Percentiles rank a stretch among this genome's conserved stretches.
Conservation (phyloP, 2,888 invertebrate genomes). For the Apamea anceps region DNA sequence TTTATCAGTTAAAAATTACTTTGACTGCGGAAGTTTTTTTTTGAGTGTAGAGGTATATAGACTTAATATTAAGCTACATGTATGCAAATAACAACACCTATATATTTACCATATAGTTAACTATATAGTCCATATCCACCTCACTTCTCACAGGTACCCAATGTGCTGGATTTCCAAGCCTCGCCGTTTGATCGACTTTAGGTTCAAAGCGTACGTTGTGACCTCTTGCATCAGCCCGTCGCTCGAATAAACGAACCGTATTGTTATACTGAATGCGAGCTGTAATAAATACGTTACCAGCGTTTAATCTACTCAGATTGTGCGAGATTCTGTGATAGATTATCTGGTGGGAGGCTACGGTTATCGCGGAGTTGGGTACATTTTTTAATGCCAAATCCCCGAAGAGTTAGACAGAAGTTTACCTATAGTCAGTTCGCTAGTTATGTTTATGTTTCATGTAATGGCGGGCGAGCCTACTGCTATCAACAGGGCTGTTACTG, state of each 20-base stretch:
- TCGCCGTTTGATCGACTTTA: constrained; percentile 46
- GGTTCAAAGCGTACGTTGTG: constrained; percentile 50
- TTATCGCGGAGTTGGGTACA: constrained; percentile 37
- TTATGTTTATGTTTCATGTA: neutral
- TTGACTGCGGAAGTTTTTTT: too few relatives aligned
- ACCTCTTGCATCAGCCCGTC: constrained; percentile 53
- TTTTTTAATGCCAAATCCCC: neutral
- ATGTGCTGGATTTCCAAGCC: constrained; percentile 36
- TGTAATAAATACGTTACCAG: constrained; percentile 72
- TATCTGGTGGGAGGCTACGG: constrained; percentile 52
- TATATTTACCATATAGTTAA: neutral
- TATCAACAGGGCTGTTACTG: too few relatives aligned
- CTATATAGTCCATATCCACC: neutral
- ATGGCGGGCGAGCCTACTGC: neutral
- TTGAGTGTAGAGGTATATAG: neutral
- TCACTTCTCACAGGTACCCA: constrained; percentile 6
- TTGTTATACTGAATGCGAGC: constrained; percentile 64
- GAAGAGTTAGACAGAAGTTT: too few relatives aligned
- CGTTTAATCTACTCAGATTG: constrained; percentile 77
- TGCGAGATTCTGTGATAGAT: constrained; percentile 75
- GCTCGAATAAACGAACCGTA: constrained; percentile 64
- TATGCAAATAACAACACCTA: neutral
- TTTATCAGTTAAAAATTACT: too few relatives aligned
- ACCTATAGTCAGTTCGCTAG: neutral
- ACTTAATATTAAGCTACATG: neutral